A percentile compares a stretch with the other conserved stretches of the same genome.
Evolutionary conservation across 2,797 vertebrate genomes (phyloP).

Genomic region (Adrianichthys oophorus): DNA sequence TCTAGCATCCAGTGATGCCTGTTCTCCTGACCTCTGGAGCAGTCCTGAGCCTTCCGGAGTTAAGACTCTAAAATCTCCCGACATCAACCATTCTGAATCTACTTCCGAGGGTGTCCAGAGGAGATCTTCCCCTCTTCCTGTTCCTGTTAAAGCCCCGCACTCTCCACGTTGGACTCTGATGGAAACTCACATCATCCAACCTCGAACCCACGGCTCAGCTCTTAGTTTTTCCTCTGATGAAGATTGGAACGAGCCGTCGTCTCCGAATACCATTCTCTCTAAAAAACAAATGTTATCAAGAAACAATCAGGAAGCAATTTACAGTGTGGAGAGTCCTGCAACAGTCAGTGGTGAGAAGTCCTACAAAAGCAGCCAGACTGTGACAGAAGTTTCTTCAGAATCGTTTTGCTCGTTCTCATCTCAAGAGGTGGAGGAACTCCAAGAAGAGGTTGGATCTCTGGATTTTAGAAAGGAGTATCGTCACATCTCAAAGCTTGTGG

Average conservation of each 20-base stretch:
- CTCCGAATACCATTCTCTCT: slow-evolving; percentile 25
- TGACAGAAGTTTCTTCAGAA: slow-evolving; percentile 54
- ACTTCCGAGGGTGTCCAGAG: slow-evolving; percentile 44
- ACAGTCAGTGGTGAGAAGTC: slow-evolving; percentile 38
- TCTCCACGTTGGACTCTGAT: slow-evolving; percentile 77
- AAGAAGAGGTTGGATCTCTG: slow-evolving; percentile 74
- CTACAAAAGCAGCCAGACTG: no score
- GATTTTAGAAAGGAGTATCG: slow-evolving; percentile 76
- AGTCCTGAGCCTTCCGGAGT: slow-evolving; percentile 62
- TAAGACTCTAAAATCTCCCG: slow-evolving; percentile 42
- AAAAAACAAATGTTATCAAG: slow-evolving; percentile 23
- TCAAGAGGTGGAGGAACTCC: slow-evolving; percentile 60
- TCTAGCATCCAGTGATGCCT: slow-evolving; percentile 69
- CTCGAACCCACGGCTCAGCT: slow-evolving; percentile 48
- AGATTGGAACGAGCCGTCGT: slow-evolving; percentile 16
- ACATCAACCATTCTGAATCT: slow-evolving; percentile 56
- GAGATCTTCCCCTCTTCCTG: slow-evolving; percentile 58
- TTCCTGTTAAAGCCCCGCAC: slow-evolving; percentile 72
- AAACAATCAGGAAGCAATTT: slow-evolving; percentile 26
- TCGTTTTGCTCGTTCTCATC: slow-evolving; percentile 55
- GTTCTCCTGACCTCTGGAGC: slow-evolving; percentile 54
- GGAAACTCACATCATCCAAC: slow-evolving; percentile 59
- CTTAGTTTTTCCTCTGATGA: slow-evolving; percentile 66
- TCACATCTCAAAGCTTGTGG: slow-evolving; percentile 86
- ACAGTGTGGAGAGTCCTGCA: slow-evolving; percentile 32